phyloP scores from a whole-genome alignment of 30 jellyfish, hydroid and myxozoan genomes.

The Aurelia sp. region DNA sequence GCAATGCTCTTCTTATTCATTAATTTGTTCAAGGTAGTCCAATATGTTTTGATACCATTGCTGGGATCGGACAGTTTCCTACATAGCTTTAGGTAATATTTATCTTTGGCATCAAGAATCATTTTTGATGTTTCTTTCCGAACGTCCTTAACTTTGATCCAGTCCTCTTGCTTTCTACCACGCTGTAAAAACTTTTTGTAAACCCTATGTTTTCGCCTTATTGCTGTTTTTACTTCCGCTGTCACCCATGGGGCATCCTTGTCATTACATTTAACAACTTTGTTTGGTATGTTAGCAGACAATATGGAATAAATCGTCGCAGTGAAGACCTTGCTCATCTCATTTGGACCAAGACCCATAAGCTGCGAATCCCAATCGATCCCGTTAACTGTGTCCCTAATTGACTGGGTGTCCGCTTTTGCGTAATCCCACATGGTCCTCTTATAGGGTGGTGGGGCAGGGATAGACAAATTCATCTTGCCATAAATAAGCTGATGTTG shows the following conservation, averaged over 20 bases:
- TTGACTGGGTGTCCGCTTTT: background rate
- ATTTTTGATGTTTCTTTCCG: constrained; percentile 18
- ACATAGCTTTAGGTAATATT: constrained; percentile 29
- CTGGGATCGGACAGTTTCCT: constrained; percentile 7
- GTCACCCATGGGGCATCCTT: constrained; percentile 79
- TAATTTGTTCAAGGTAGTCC: constrained; percentile 9
- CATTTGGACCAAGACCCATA: background rate
- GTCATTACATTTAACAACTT: constrained; percentile 27
- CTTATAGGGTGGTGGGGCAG: constrained; percentile 10
- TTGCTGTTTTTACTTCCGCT: constrained; percentile 58
- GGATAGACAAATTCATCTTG: background rate
- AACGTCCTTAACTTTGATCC: constrained; percentile 26
- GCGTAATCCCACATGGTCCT: constrained; percentile 26
- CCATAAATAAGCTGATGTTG: constrained; percentile 34
- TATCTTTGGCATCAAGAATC: constrained; percentile 44
- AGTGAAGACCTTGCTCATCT: constrained; percentile 25
- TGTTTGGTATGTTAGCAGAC: constrained; percentile 23
- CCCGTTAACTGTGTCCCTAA: background rate
- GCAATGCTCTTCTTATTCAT: constrained; percentile 11
- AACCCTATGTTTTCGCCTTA: constrained; percentile 40
- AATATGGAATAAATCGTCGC: background rate
- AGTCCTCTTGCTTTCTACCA: constrained; percentile 48
- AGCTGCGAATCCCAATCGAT: background rate
- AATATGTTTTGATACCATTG: constrained; percentile 20
- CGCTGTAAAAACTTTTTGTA: constrained; percentile 4